A percentile compares a stretch with the other conserved stretches of the same genome.
These are phyloP conservation scores for Uloborus plumipes DNA, from an alignment of 2,888 invertebrate species.

Conservation along the genomic window DNA sequence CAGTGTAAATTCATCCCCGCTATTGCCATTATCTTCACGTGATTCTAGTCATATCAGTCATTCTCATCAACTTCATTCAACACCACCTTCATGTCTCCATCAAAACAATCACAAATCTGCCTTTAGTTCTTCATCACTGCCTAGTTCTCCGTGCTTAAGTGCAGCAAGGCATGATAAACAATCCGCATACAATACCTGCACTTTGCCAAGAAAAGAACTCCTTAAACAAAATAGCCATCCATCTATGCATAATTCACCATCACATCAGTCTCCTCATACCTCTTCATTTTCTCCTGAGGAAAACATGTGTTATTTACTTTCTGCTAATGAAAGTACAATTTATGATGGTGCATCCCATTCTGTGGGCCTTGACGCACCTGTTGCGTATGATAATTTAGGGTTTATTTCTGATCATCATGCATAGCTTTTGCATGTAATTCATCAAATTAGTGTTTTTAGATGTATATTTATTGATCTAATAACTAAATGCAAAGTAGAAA, in stretches of 20 bases:
- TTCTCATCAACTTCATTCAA: conserved; percentile 24
- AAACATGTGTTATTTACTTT: background rate
- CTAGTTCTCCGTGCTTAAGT: conserved; percentile 38
- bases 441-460: conserved; percentile 4
- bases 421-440: conserved; percentile 14
- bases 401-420: conserved; percentile 35
- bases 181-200: background rate
- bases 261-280: conserved; percentile 5
- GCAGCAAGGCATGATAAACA: background rate
- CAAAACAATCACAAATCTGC: background rate
- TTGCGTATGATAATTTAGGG: conserved; percentile 55
- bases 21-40: background rate
- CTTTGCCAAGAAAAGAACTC: conserved; percentile 28
- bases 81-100: conserved; percentile 20
- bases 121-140: conserved; percentile 42
- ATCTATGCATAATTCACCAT: background rate
- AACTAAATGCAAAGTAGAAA: no score
- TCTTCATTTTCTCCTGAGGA: conserved; percentile 3
- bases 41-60: conserved; percentile 15
- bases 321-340: background rate
- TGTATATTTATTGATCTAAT: no score
- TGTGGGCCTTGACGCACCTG: background rate
- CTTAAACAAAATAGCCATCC: conserved; percentile 22
- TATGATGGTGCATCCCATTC: background rate
- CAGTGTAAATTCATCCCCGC: background rate